These are phyloP conservation scores for Euphonia xanthogaster DNA, from an alignment of 2,797 vertebrate genomes.

Conservation along the genomic window DNA sequence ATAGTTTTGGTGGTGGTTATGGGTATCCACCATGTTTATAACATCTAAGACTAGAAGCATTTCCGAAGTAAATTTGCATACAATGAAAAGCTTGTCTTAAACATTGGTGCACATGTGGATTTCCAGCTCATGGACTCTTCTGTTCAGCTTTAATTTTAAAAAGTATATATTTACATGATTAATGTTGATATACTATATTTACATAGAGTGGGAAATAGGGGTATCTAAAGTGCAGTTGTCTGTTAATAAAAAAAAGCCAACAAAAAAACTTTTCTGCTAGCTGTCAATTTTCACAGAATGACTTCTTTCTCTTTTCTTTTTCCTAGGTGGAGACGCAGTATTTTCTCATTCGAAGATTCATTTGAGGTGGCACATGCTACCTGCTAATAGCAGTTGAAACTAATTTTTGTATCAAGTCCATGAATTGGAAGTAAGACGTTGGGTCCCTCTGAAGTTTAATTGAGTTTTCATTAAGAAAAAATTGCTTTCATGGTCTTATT, in stretches of 20 bases:
- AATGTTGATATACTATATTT: conserved; percentile 78
- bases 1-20: conserved; percentile 48
- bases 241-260: conserved; percentile 59
- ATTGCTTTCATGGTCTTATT: conserved; percentile 83
- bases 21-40: conserved; percentile 33
- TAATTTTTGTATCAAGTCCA: conserved; percentile 82
- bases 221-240: conserved; percentile 78
- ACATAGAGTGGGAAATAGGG: conserved; percentile 79
- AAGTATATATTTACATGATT: conserved; percentile 78
- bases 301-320: conserved; percentile 80
- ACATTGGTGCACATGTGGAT: conserved; percentile 88
- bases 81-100: conserved; percentile 68
- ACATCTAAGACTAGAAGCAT: conserved; percentile 35
- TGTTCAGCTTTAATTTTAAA: conserved; percentile 86
- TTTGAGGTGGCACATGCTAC: conserved; percentile 82
- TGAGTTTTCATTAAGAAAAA: conserved; percentile 80
- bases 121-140: conserved; percentile 92
- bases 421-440: conserved; percentile 80
- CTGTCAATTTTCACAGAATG: conserved; percentile 48
- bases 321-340: conserved; percentile 86
- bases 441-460: conserved; percentile 80
- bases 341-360: conserved; percentile 85
- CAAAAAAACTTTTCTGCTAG: conserved; percentile 62
- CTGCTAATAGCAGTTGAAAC: conserved; percentile 85
- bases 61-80: conserved; percentile 61